Evolutionary conservation across 2,888 invertebrate species (phyloP).

Genomic region (Ptilodon capucinus): DNA sequence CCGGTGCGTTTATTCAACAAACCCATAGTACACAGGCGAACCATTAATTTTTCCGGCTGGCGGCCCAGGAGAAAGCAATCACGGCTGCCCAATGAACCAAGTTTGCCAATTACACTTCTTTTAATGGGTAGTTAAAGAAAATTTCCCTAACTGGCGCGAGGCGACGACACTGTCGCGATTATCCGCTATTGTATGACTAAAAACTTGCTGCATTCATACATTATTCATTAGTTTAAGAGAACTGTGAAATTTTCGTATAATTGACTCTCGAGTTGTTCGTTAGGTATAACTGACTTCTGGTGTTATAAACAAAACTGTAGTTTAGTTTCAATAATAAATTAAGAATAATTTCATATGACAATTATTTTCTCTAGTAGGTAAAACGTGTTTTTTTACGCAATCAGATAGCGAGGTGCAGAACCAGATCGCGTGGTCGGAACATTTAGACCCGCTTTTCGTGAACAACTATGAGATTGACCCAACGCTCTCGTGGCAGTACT

Average conservation of each 20-base stretch:
- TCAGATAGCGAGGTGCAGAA: conserved; percentile 91
- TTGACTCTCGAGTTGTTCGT: conserved; percentile 14
- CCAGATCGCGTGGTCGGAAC: conserved; percentile 97
- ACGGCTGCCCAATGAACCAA: conserved; percentile 68
- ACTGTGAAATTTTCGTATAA: conserved; percentile 30
- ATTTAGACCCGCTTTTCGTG: conserved; percentile 93
- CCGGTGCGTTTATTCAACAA: conserved; percentile 40
- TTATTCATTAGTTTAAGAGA: conserved; percentile 39
- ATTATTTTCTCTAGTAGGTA: background rate
- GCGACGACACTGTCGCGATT: conserved; percentile 46
- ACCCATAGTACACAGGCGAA: conserved; percentile 50
- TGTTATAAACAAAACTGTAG: background rate
- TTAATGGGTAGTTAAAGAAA: conserved; percentile 66
- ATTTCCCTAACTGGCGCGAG: conserved; percentile 62
- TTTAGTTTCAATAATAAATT: too few relatives aligned
- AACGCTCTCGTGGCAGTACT: conserved; percentile 98
- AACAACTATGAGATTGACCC: conserved; percentile 96
- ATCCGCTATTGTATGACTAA: conserved; percentile 33
- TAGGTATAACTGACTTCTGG: background rate
- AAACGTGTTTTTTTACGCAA: background rate
- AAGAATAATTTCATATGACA: background rate
- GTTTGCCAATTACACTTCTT: conserved; percentile 71
- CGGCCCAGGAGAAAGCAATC: conserved; percentile 64
- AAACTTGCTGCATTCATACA: conserved; percentile 46
- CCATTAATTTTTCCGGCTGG: conserved; percentile 62